phyloP scores from a whole-genome alignment of 1,140 invertebrate genomes.

The Episyrphus balteatus region DNA sequence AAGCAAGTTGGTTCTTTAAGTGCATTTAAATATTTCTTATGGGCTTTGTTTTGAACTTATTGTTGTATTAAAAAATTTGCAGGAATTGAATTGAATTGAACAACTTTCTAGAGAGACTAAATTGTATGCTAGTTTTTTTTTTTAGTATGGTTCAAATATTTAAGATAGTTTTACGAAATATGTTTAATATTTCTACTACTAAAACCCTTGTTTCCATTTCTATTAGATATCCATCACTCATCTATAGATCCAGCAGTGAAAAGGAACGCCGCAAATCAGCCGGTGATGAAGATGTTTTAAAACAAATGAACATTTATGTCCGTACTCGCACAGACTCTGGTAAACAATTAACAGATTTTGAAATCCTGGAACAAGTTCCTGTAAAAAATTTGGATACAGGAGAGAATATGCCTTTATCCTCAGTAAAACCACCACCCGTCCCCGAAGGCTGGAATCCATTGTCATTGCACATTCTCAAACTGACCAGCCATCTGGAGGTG shows the following conservation, averaged over 20 bases:
- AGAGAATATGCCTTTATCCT: conserved; percentile 36
- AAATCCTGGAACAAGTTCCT: conserved; percentile 86
- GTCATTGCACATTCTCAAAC: conserved; percentile 86
- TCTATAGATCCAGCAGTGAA: conserved; percentile 30
- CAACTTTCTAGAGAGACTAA: too few relatives aligned
- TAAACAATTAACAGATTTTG: conserved; percentile 71
- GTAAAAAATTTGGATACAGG: conserved; percentile 89
- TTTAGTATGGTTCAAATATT: conserved; percentile 1
- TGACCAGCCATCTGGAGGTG: conserved; percentile 39
- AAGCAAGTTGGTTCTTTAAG: conserved; percentile 16
- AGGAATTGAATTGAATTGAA: too few relatives aligned
- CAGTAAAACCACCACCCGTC: conserved; percentile 33
- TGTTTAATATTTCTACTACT: too few relatives aligned
- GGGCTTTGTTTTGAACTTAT: too few relatives aligned
- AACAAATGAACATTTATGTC: conserved; percentile 63
- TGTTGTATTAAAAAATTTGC: too few relatives aligned
- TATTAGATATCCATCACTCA: conserved; percentile 30
- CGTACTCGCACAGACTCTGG: conserved; percentile 74
- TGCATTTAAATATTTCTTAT: too few relatives aligned
- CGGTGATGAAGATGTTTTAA: conserved; percentile 58
- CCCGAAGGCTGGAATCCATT: conserved; percentile 53
- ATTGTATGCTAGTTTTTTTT: conserved; percentile 1
- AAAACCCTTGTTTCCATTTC: too few relatives aligned
- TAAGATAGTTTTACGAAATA: too few relatives aligned
- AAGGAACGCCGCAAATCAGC: conserved; percentile 59